Conservation (phyloP, 2,113 vertebrate species). For the Chrysochloris asiatica region DNA sequence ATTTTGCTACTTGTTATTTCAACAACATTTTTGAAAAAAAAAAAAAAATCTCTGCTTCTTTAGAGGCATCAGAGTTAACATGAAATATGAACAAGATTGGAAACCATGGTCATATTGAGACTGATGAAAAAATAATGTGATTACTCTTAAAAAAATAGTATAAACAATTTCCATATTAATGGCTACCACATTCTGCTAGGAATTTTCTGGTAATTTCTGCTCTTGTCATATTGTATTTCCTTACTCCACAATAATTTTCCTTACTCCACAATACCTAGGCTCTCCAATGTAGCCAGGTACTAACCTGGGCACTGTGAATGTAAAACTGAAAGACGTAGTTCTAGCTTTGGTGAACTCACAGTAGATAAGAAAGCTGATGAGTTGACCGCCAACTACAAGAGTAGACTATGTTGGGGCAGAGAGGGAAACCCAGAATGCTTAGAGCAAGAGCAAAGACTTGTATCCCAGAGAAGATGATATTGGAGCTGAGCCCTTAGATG, state of each 20-base stretch:
- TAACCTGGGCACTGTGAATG: not conserved
- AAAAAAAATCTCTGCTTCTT: not conserved
- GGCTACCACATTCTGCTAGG: not conserved
- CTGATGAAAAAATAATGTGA: not conserved
- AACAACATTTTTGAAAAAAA: slow-evolving; percentile 22
- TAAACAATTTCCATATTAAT: not conserved
- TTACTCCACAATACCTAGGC: not conserved
- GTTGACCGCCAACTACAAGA: not conserved
- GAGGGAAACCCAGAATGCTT: not conserved
- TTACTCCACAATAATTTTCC: not conserved
- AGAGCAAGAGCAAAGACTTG: not conserved
- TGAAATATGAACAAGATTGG: not conserved
- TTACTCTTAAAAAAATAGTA: slow-evolving; percentile 32
- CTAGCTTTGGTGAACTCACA: not conserved
- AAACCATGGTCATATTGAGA: not conserved
- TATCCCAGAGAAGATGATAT: not conserved
- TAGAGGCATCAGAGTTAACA: slow-evolving; percentile 33
- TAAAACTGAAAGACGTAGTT: not conserved
- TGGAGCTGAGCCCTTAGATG: not conserved
- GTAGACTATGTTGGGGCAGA: not conserved
- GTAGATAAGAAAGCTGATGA: not conserved
- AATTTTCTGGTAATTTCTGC: slow-evolving; percentile 26
- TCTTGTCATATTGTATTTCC: not conserved
- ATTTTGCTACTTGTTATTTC: slow-evolving; percentile 8
- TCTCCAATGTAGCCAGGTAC: not conserved